phyloP scores from a whole-genome alignment of 2,797 vertebrate species.

The Cossypha caffra region DNA sequence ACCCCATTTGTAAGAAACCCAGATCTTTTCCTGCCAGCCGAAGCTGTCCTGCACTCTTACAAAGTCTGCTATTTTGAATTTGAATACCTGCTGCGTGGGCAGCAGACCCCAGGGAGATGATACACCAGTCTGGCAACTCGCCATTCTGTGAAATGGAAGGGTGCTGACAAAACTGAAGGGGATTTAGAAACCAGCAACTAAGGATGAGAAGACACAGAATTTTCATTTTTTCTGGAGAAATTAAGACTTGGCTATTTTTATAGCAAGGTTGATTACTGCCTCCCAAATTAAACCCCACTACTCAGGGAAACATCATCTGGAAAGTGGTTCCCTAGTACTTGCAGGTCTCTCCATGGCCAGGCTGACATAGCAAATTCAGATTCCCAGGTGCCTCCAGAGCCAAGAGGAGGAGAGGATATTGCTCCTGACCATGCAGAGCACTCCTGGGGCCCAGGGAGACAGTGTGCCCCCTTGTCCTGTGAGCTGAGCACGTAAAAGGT shows the following conservation, averaged over 20 bases:
- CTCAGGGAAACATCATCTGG: background rate
- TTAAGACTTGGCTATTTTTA: background rate
- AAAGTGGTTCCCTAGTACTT: background rate
- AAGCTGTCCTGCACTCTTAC: background rate
- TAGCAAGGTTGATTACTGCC: background rate
- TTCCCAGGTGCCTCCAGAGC: background rate
- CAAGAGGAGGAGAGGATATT: background rate
- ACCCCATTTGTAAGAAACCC: background rate
- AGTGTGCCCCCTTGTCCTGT: background rate
- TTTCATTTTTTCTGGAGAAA: background rate
- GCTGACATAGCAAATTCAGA: background rate
- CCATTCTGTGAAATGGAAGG: background rate
- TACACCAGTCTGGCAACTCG: background rate
- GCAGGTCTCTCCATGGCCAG: background rate
- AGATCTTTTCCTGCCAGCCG: background rate
- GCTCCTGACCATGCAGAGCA: background rate
- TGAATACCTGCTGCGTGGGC: background rate
- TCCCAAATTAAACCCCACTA: background rate
- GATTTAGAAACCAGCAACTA: background rate
- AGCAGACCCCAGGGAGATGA: background rate
- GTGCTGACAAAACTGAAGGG: conserved; percentile 1
- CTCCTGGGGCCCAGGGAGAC: background rate
- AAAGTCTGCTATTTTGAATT: background rate
- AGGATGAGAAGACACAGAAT: background rate
- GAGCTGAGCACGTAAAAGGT: background rate